Base-by-base conservation (phyloP, 2,888 invertebrate genomes). In the Morpho helenor region DNA sequence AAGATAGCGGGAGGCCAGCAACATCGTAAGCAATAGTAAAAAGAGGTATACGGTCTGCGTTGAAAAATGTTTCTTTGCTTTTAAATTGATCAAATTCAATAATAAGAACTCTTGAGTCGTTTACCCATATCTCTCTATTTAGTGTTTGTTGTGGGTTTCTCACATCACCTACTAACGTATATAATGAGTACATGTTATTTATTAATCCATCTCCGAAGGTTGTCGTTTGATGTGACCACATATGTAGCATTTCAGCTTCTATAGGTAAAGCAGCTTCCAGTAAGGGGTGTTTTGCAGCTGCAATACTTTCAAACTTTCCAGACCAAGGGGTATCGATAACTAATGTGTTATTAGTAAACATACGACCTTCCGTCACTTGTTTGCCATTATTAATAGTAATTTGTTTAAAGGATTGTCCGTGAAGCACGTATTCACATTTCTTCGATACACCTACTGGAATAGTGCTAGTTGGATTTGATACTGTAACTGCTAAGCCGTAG, bases 31-130 rank as follows among this genome's bases (percentile, higher is more conserved):
- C 94, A 52, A 98, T 95, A 0, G 96, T 95, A 61, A 99, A 92
- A 41, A 99, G 91, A 9, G 97, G 95, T 61, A 94, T 94, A 63
- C 95, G 93, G 63, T 96, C 95, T 65, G 95, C 93, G 78, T 98
- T 97, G 74, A 96, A 97, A 79, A 98, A 96, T 0, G 96, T 96
- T 84, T 98, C 98, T 45, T 95, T 94, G 68, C 97, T 96, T 48
- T 95, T 95, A 63, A 96, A 96, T 77, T 98, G 96, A 77, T 99
- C 97, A 75, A 97, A 98, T 81, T 98, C 97, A 52, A 98, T 95
- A 10, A 97, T 97, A 43, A 99, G 91, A 0, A 98, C 94, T 71
- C 97, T 94, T 6, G 96, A 95, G 65, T 96, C 95, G 79, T 99
- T 99, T 6, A 98, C 97, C 96, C 97, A 94, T 68, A 96, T 95